phyloP scores from a whole-genome alignment of 1,140 invertebrate genomes.

The Holotrichia oblita region DNA sequence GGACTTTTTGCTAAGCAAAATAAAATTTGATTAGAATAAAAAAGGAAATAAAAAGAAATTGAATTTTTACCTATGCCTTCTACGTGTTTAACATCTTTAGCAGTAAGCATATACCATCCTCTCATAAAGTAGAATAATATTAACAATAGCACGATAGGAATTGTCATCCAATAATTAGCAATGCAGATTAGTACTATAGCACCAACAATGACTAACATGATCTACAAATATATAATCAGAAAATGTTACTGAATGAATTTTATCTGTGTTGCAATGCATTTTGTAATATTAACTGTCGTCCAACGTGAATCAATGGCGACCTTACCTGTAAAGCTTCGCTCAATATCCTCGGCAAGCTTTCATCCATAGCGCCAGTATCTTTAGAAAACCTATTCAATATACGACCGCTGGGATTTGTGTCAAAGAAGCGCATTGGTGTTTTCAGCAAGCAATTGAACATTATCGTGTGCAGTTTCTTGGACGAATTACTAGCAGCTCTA shows the following conservation, averaged over 20 bases:
- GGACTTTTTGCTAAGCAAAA: slow-evolving; percentile 74
- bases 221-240: slow-evolving; percentile 79
- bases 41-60: slow-evolving; percentile 35
- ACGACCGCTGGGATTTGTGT: slow-evolving; percentile 77
- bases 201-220: slow-evolving; percentile 71
- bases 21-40: background rate
- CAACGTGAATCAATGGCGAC: background rate
- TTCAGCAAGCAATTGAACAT: slow-evolving; percentile 69
- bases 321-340: slow-evolving; percentile 74
- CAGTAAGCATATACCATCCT: slow-evolving; percentile 68
- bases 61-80: slow-evolving; percentile 61
- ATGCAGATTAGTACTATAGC: slow-evolving; percentile 69
- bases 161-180: slow-evolving; percentile 77
- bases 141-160: slow-evolving; percentile 75
- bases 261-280: slow-evolving; percentile 55
- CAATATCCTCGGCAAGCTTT: slow-evolving; percentile 7
- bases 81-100: slow-evolving; percentile 66
- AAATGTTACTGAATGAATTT: slow-evolving; percentile 48
- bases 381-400: slow-evolving; percentile 70
- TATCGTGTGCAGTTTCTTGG: slow-evolving; percentile 77
- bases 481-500: slow-evolving; percentile 69
- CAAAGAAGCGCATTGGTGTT: slow-evolving; percentile 78
- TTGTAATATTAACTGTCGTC: background rate
- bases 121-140: slow-evolving; percentile 72
- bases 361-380: slow-evolving; percentile 36